Evolutionary conservation across 2,113 vertebrate species (phyloP), one percentile per base, ranked within the genome.

Genomic region (Zosterops pallidus): DNA sequence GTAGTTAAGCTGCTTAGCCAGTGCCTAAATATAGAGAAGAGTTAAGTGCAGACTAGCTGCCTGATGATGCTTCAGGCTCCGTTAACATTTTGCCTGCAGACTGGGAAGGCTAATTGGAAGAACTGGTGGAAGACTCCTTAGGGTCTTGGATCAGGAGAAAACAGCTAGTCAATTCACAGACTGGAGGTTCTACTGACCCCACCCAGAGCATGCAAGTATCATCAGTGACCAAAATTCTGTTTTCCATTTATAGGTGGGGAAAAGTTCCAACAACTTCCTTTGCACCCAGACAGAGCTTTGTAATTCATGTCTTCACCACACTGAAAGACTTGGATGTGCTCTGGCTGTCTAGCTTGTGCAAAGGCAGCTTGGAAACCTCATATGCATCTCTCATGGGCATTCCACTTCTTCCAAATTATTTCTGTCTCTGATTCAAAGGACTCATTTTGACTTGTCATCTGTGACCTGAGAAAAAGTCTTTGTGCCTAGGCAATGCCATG

Each of bases 1-100:
- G 64, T 3, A 76, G 57, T 49, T 79, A 89, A 96, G 89, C 83
- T 79, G 57, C 83, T 94, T 78, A 95, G 37, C 37, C 69, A 79
- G 65, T 14, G 46, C 28, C 88, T 86, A 95, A 89, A 96, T 69
- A 87, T 15, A 91, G 89, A 89, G 44, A 26, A 31, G 44, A 39
- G 42, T 23, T 63, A 59, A 63, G 31, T 63, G 47, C 47, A 89
- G 50, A 50, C 39, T n/a, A 62, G 35, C 49, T 80, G 31, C 25
- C 24, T 57, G 41, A 57, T 23, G 44, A 37, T 49, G 46, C 35
- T 72, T 39, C 53, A 62, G 41, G 14, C 20, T 60, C 1, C 0
- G 18, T 37, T 69, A 50, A 49, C 28, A 50, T 62, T 63, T 65
- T 63, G 29, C 55, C 14, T 47, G 29, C 21, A 52, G 49, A 49